Conservation (phyloP, 2,113 vertebrate genomes). For the Pelobates fuscus region DNA sequence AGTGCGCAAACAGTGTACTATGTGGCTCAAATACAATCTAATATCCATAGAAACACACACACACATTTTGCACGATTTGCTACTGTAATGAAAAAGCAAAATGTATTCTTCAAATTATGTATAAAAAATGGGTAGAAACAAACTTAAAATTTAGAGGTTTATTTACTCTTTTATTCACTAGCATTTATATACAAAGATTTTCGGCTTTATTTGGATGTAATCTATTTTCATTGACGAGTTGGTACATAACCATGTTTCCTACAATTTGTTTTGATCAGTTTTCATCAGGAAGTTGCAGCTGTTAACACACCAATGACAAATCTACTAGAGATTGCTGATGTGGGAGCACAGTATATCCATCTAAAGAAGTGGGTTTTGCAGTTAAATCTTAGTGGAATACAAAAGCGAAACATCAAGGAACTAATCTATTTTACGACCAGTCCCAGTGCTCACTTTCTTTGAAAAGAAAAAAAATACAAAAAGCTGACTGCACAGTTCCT, state of each 20-base stretch:
- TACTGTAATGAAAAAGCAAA: no score
- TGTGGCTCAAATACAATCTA: no score
- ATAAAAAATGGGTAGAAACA: no score
- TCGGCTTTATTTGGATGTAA: no score
- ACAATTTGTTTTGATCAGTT: not conserved
- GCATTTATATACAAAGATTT: no score
- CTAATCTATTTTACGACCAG: constrained; percentile 17
- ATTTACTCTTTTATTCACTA: no score
- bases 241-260: not conserved
- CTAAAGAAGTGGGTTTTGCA: constrained; percentile 1
- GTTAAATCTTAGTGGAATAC: constrained; percentile 5
- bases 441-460: constrained; percentile 1
- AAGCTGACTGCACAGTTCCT: constrained; percentile 12
- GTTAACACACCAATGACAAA: not conserved
- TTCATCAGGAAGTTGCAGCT: not conserved
- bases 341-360: constrained; percentile 1
- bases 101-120: no score
- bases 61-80: no score
- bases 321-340: not conserved
- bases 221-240: not conserved
- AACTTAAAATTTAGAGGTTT: no score
- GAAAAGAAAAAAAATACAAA: not conserved
- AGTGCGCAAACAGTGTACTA: no score
- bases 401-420: constrained; percentile 12
- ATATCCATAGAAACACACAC: no score